Evolutionary conservation across 2,113 vertebrate genomes (phyloP).

Genomic region (Verasper variegatus): DNA sequence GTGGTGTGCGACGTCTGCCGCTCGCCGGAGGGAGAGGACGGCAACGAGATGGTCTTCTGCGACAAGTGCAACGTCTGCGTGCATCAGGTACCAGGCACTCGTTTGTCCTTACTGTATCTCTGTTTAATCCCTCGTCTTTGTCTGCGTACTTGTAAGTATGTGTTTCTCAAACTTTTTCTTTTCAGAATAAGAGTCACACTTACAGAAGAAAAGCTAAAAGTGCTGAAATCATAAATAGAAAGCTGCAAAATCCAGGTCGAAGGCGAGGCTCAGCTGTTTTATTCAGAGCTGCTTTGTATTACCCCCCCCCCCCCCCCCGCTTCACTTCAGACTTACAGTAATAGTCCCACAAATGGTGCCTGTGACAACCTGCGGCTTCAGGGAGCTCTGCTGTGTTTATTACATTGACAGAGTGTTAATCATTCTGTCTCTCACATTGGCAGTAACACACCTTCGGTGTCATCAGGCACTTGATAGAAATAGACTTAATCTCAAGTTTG

Average conservation of each 20-base stretch:
- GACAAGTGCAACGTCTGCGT: conserved; percentile 98
- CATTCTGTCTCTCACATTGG: conserved; percentile 36
- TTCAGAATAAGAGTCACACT: not conserved
- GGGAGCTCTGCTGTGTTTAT: conserved; percentile 29
- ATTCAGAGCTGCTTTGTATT: not conserved
- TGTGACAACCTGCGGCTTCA: conserved; percentile 24
- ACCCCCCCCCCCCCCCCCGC: not conserved
- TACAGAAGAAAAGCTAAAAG: not conserved
- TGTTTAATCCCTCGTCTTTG: too few relatives aligned
- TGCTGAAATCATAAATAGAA: not conserved
- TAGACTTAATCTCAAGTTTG: conserved; percentile 9
- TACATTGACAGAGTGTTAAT: conserved; percentile 59
- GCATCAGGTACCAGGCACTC: conserved; percentile 87
- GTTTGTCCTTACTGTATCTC: not conserved
- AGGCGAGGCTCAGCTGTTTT: not conserved
- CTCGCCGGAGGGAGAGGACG: conserved; percentile 95
- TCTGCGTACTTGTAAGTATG: not conserved
- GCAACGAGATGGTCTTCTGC: conserved; percentile 99
- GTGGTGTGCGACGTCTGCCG: conserved; percentile 98
- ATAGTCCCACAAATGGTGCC: conserved; percentile 6
- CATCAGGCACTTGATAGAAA: conserved; percentile 28
- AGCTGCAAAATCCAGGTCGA: not conserved
- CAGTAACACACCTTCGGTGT: conserved; percentile 25
- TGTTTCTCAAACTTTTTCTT: not conserved
- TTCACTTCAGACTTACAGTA: not conserved